Conservation (phyloP, 1,140 invertebrate species). For the Brachionus asplanchnoidis region DNA sequence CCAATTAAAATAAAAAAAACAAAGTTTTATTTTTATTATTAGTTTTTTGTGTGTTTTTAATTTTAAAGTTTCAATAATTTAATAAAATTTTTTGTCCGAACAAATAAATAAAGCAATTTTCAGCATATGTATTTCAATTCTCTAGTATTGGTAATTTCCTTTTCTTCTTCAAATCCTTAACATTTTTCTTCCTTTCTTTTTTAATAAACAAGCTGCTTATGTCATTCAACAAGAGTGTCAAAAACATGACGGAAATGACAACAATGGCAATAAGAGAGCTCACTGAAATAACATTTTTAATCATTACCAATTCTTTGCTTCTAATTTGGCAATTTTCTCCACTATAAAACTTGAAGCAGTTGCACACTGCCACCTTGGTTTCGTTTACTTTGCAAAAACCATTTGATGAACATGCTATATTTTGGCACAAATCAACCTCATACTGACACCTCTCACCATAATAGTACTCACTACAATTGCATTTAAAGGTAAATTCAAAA, state of each 20-base stretch:
- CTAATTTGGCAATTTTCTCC: conserved; percentile 4
- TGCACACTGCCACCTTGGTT: not conserved
- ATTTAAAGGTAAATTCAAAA: not conserved
- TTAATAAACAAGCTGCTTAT: not conserved
- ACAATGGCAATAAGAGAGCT: conserved; percentile 2
- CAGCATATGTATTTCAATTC: not conserved
- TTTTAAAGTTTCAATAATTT: too few species aligned
- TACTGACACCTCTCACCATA: not conserved
- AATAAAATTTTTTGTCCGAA: not conserved
- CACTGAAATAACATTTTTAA: not conserved
- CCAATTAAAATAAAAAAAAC: too few species aligned
- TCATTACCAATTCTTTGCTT: not conserved
- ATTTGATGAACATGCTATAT: conserved; percentile 17
- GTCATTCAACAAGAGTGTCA: not conserved
- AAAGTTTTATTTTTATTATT: too few species aligned
- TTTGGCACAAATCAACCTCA: conserved; percentile 2
- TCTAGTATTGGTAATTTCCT: not conserved
- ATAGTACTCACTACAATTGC: not conserved
- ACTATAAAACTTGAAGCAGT: not conserved
- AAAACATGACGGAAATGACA: not conserved
- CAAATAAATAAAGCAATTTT: not conserved
- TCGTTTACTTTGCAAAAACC: not conserved
- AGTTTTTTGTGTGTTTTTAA: too few species aligned
- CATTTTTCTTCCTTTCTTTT: not conserved
- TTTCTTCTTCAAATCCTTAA: not conserved